These are phyloP conservation scores for Cladopsammia gracilis DNA, from an alignment of 64 coral and sea anemone species.

Conservation along the genomic window DNA sequence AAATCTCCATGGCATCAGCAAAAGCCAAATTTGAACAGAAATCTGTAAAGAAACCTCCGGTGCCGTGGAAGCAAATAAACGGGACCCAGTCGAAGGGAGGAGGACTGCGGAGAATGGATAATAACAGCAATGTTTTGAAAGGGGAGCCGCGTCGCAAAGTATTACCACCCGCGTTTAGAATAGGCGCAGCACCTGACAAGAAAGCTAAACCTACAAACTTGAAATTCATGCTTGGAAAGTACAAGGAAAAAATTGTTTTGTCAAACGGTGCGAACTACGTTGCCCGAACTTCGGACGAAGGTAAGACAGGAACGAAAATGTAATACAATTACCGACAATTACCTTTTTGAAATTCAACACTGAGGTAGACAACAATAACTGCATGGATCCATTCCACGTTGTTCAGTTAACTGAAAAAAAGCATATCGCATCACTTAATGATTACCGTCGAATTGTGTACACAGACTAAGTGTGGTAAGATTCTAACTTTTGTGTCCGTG, in stretches of 20 bases:
- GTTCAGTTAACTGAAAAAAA: too few species aligned
- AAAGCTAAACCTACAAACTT: conserved; percentile 18
- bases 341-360: too few species aligned
- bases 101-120: neutral
- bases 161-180: neutral
- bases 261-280: neutral
- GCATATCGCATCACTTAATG: too few species aligned
- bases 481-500: too few species aligned
- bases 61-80: neutral
- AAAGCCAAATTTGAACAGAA: conserved; percentile 29
- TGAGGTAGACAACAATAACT: too few species aligned
- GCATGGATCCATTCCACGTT: too few species aligned
- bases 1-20: neutral
- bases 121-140: neutral
- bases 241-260: conserved; percentile 16
- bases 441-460: too few species aligned
- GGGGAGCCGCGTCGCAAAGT: neutral
- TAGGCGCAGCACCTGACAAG: conserved; percentile 11
- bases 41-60: neutral
- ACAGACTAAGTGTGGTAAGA: too few species aligned
- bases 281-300: neutral
- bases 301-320: neutral
- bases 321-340: too few species aligned
- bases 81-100: neutral
- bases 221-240: conserved; percentile 19